Base-by-base conservation (phyloP, 2,888 invertebrate species). In the Tiphia femorata region DNA sequence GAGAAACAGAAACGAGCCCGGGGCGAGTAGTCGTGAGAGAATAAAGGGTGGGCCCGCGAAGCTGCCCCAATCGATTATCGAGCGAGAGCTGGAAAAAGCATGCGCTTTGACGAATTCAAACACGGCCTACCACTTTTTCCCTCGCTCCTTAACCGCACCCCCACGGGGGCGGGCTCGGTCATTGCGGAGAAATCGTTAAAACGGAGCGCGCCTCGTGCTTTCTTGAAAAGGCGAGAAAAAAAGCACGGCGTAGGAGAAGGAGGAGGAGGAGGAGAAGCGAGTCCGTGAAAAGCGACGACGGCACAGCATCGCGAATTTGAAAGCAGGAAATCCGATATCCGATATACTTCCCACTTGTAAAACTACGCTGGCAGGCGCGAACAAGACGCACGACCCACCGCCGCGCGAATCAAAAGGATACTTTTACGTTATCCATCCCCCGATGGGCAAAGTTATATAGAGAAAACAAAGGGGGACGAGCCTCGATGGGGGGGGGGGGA, bases 51-150 rank as follows among this genome's bases (percentile, higher is more conserved):
- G 10, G 20, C 38, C 4, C 14, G 8, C 17, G 17, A 17, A 20
- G 20, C 19, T 5, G 38, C 14, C 17, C 17, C 38, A 19, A 72
- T 72, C 72, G 72, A 72, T 73, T 72, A 73, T 72, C 63, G 73
- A 63, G 58, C 59, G 30, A n/a, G 37, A 67, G 63, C 51, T 58
- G 64, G 68, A 73, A 73, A 72, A 71, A 70, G 72, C 64, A 58
- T 62, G 67, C 58, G 50, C 66, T 71, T 73, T 71, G 68, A 71
- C 69, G 71, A 68, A 73, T 71, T 73, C 72, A 68, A 73, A 73
- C 73, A 71, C 63, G 62, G 71, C 67, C 73, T 73, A 70, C 70
- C 68, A 68, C 70, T 73, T 68, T n/a, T 68, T 62, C 64, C 59
- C 55, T 58, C n/a, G 49, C 44, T 55, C 48, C 63, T 53, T 64